Evolutionary conservation across 2,113 vertebrate species (phyloP), one percentile per base, ranked within the genome.

Genomic region (pig (Sus scrofa)): DNA sequence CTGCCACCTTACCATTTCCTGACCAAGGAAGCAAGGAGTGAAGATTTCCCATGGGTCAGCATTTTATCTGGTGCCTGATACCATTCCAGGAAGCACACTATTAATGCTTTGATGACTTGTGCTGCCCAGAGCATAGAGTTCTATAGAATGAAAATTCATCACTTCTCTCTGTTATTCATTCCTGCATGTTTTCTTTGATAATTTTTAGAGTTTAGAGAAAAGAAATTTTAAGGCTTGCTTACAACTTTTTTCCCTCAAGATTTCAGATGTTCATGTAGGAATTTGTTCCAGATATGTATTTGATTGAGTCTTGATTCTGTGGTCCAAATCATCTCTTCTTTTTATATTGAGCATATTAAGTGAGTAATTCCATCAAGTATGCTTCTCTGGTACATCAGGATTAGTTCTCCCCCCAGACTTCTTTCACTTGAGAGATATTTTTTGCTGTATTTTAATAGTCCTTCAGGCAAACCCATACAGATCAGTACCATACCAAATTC

Each of bases 171-270:
- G 83, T 89, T 84, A 39, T 52, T 89, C 56, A 62, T 11, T 50
- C 16, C n/a, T 70, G 24, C 44, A 79, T 89, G 22, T 34, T 26
- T 68, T 63, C 96, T 89, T 97, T 89, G 74, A 73, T 77, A 50
- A 52, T 30, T 83, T 97, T 73, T 82, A 62, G 56, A 91, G n/a
- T 89, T 95, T 77, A 79, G 3, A 30, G 50, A 89, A 62, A 32
- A 92, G 19, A 91, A 24, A 96, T 89, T 93, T 86, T 94, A 68
- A 89, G 71, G 92, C 70, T 86, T 97, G 39, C 39, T 89, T 95
- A 63, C 0, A 86, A 68, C 3, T 1, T 6, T 26, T 74, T 86
- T 68, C 54, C 50, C 78, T 78, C 22, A 86, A 34, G 39, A 94
- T 84, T 79, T 81, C 14, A 63, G 13, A 62, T 54, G 58, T 86